Base-by-base conservation (phyloP, 2,888 invertebrate species). In the Tetragnatha montana region DNA sequence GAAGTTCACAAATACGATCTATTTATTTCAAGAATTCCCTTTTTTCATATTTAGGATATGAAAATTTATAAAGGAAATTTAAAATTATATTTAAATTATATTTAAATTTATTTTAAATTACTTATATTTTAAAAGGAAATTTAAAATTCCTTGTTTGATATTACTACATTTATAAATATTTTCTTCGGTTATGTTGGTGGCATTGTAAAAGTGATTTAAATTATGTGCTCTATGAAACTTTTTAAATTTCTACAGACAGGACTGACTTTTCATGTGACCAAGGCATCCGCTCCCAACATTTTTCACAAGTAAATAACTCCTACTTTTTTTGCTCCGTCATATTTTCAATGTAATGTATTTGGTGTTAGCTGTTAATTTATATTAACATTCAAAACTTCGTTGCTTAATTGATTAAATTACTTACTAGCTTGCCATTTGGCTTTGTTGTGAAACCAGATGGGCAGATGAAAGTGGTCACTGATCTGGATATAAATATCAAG, bases 251-350 rank as follows among this genome's bases (percentile, higher is more conserved):
- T 76, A 49, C 49, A 85, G 85, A 85, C 70, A 73, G 85, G 85
- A 51, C 51, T 85, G 14, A 49, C 22, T 51, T 50, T 85, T 47
- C 85, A 85, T 21, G 8, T 85, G 21, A n/a, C 22, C 0, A 47
- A 79, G 21, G 73, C 51, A 1, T 71, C 85, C 6, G 51, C 60
- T 17, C 85, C 85, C 17, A 22, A 60, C 10, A 19, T 60, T 14
- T 85, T 85, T n/a, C 49, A 85, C 21, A 79, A 79, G 85, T 85
- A 85, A 79, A n/a, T 7, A 51, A 4, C 35, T 35, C 35, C 35
- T 35, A 35, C 35, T 4, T 35, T 35, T 35, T 35, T 35, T 35
- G 35, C 35, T 2, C 35, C 35, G 35, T 35, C 4, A n/a, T 8
- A 60, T 60, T 17, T 60, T 19, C 14, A 35, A 51, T 73, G 3